Evolutionary conservation across 2,797 vertebrate genomes (phyloP).

Genomic region (Decapterus maruadsi): DNA sequence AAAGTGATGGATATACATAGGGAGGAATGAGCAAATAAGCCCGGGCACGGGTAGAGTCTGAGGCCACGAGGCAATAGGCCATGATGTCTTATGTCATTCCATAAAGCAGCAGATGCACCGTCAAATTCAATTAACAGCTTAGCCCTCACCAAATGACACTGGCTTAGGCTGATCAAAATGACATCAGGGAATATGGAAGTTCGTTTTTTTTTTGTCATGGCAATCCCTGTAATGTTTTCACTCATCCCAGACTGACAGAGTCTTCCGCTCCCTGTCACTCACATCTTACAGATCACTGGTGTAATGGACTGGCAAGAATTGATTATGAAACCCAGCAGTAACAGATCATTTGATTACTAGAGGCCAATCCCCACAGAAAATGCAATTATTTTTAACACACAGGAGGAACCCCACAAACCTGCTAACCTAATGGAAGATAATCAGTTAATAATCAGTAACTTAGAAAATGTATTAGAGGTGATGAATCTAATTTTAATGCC

Average conservation of each 20-base stretch:
- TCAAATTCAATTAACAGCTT: slow-evolving; percentile 78
- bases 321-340: slow-evolving; percentile 61
- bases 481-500: slow-evolving; percentile 60
- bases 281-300: slow-evolving; percentile 25
- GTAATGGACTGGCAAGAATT: slow-evolving; percentile 71
- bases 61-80: slow-evolving; percentile 31
- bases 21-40: slow-evolving; percentile 11
- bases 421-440: slow-evolving; percentile 64
- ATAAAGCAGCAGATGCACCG: slow-evolving; percentile 68
- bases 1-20: background rate
- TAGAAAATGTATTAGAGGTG: slow-evolving; percentile 41
- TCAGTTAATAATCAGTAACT: slow-evolving; percentile 72
- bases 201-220: background rate
- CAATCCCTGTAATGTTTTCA: slow-evolving; percentile 69
- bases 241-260: slow-evolving; percentile 47
- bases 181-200: slow-evolving; percentile 62
- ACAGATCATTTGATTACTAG: slow-evolving; percentile 70
- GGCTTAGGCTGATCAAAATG: slow-evolving; percentile 50
- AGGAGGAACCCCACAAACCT: slow-evolving; percentile 31
- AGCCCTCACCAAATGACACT: slow-evolving; percentile 32
- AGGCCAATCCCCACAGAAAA: slow-evolving; percentile 44
- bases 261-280: slow-evolving; percentile 42
- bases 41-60: background rate
- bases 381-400: slow-evolving; percentile 60
- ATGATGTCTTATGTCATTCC: slow-evolving; percentile 55